Conservation (phyloP, 2,113 vertebrate species). For the Anoura caudifer region DNA sequence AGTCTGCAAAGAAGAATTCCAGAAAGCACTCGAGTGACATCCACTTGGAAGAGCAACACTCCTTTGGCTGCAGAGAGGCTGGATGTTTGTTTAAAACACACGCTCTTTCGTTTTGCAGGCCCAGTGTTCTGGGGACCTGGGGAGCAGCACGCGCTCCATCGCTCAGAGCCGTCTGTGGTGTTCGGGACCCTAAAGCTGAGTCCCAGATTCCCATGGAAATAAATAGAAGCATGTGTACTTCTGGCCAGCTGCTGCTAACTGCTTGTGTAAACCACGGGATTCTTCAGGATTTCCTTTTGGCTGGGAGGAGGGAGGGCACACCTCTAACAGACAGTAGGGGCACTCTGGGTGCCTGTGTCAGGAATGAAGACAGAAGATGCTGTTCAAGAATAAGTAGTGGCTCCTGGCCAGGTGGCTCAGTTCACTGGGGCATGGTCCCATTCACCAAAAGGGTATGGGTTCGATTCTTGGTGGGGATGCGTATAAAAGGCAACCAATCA, state of each 20-base stretch:
- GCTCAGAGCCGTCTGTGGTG: not conserved
- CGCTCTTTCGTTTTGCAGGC: not conserved
- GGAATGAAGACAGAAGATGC: not conserved
- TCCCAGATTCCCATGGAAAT: not conserved
- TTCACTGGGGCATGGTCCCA: no score
- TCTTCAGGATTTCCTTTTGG: not conserved
- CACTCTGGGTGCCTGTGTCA: not conserved
- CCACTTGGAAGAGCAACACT: not conserved
- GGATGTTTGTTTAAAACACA: slow-evolving; percentile 14
- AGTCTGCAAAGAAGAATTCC: not conserved
- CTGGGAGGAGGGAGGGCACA: not conserved
- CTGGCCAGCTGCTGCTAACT: not conserved
- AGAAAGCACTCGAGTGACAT: not conserved
- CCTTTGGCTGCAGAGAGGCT: not conserved
- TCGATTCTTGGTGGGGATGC: no score
- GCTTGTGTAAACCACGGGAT: not conserved
- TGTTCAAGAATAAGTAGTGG: not conserved
- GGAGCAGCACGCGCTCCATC: not conserved
- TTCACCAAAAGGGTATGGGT: no score
- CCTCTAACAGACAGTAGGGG: not conserved
- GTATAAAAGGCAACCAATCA: no score
- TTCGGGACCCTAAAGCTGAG: not conserved
- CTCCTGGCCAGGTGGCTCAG: no score
- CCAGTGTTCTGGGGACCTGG: not conserved
- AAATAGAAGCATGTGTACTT: not conserved